Percentiles rank a stretch among this genome's conserved stretches.
phyloP scores from a whole-genome alignment of 2,113 vertebrate species.

The Platysteira castanea region DNA sequence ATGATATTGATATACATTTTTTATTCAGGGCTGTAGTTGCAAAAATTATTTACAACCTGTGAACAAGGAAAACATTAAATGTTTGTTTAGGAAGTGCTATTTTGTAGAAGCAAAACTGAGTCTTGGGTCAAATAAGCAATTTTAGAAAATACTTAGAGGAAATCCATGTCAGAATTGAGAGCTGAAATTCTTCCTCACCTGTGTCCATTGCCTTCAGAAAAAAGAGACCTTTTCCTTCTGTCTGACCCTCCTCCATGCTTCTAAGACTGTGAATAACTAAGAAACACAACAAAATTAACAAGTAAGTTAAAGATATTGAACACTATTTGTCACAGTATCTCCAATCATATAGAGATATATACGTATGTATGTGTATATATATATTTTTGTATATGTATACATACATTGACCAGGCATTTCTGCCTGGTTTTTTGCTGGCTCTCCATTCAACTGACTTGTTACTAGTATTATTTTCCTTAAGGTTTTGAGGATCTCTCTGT shows the following conservation, averaged over 20 bases:
- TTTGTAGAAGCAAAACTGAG: background rate
- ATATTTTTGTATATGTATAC: too few species aligned
- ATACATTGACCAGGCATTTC: background rate
- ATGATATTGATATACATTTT: background rate
- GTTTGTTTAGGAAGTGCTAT: background rate
- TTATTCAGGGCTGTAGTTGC: background rate
- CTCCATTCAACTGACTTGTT: background rate
- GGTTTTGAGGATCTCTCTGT: background rate
- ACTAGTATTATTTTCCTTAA: background rate
- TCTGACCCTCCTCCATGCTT: background rate
- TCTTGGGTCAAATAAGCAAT: background rate
- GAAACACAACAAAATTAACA: background rate
- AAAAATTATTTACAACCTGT: background rate
- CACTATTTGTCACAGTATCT: background rate
- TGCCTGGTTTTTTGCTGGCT: background rate
- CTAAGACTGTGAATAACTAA: background rate
- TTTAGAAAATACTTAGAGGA: background rate
- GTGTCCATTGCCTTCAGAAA: background rate
- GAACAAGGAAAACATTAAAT: background rate
- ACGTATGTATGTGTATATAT: background rate
- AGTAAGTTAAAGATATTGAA: background rate
- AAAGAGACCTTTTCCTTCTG: background rate
- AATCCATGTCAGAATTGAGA: background rate
- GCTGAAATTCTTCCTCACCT: background rate
- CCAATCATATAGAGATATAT: background rate